A percentile compares a stretch with the other conserved stretches of the same genome.
Conservation (phyloP, 2,113 vertebrate genomes). For the Actenoides hombroni region DNA sequence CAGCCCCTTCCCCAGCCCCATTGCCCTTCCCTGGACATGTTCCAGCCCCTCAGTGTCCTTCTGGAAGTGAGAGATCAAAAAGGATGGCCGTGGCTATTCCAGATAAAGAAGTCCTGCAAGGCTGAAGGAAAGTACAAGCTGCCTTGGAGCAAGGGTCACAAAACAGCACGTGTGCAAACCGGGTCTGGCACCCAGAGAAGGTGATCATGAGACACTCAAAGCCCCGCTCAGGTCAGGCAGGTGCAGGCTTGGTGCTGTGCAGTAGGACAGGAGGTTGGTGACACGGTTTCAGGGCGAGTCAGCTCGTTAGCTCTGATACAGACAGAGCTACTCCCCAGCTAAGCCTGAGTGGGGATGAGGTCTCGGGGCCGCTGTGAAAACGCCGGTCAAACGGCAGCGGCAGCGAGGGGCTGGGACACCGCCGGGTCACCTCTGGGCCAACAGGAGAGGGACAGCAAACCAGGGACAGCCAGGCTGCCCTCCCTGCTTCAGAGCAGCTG, state of each 20-base stretch:
- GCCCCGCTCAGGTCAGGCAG: background rate
- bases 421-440: background rate
- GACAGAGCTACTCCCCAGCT: background rate
- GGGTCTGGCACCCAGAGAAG: background rate
- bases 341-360: background rate
- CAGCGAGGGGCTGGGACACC: background rate
- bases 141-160: accelerated
- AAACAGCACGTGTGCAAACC: background rate
- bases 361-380: background rate
- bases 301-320: background rate
- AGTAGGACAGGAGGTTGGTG: background rate
- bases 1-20: background rate
- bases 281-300: background rate
- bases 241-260: background rate
- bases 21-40: background rate
- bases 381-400: accelerated
- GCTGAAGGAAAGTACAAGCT: background rate
- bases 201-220: accelerated
- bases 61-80: background rate
- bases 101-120: background rate
- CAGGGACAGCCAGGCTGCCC: background rate
- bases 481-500: background rate
- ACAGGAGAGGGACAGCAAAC: background rate
- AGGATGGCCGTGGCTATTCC: background rate
- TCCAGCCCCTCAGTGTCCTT: background rate